phyloP scores from a whole-genome alignment of 2,888 invertebrate species.

The Lomographa bimaculata region DNA sequence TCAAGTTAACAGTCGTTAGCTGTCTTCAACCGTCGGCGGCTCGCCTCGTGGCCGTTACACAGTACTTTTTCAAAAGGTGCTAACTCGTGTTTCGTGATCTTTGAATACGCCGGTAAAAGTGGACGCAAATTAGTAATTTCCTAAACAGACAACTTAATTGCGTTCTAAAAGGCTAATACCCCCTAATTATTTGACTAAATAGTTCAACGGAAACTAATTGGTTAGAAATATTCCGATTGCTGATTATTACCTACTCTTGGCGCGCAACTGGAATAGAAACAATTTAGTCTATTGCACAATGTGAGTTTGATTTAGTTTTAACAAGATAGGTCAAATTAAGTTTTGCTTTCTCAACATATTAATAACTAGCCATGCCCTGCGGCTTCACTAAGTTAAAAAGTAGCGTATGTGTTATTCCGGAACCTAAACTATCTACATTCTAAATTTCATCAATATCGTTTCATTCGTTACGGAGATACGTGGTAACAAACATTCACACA shows the following conservation, averaged over 20 bases:
- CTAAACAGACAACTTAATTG: conserved; percentile 53
- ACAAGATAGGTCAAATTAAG: not conserved
- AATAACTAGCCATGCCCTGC: too few relatives aligned
- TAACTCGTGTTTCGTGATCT: conserved; percentile 72
- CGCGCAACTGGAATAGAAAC: conserved; percentile 13
- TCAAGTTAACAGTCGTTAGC: conserved; percentile 26
- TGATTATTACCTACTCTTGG: conserved; percentile 23
- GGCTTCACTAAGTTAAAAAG: too few relatives aligned
- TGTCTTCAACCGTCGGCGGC: conserved; percentile 11
- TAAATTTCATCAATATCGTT: too few relatives aligned
- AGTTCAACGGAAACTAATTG: conserved; percentile 33
- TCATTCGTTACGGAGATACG: too few relatives aligned
- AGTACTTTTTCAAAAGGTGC: conserved; percentile 61
- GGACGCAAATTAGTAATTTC: conserved; percentile 65
- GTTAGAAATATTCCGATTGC: conserved; percentile 32
- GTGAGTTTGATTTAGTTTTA: conserved; percentile 12
- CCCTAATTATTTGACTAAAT: conserved; percentile 35
- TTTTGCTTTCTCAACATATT: not conserved
- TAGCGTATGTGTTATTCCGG: too few relatives aligned
- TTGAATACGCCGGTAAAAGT: conserved; percentile 62
- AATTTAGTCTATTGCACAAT: conserved; percentile 12
- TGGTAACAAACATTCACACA: too few relatives aligned
- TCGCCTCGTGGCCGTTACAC: conserved; percentile 33
- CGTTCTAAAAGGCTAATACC: conserved; percentile 33
- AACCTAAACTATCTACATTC: too few relatives aligned